Evolutionary conservation across 2,888 invertebrate genomes (phyloP), one percentile per base, ranked within the genome.

Genomic region (Tridacna gigas): DNA sequence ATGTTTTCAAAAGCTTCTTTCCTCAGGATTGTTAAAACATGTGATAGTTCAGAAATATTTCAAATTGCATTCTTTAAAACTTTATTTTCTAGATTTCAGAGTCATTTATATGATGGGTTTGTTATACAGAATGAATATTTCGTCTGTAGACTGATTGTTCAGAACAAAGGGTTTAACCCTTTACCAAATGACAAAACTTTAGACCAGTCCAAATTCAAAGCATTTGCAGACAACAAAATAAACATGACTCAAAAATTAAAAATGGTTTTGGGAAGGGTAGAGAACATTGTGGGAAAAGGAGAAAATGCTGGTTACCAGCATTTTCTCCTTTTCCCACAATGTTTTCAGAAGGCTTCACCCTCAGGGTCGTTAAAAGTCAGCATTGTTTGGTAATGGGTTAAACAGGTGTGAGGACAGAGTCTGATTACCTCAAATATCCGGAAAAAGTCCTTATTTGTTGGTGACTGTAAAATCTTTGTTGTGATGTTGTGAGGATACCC

Each of bases 391-490:
- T 15, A 56, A 56, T 5, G 56, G 56, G 56, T 56, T 56, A 56
- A 56, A 37, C 37, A 37, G 37, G 37, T 37, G 37, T 37, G 37
- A 37, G 37, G 37, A 15, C 5, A 5, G 11, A 1, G 9, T 20
- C 20, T 20, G 5, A 56, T 78, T 81, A 93, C 94, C 91, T 93
- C 93, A 92, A 92, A 93, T 48, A 94, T 91, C 63, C 88, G 90
- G 79, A 92, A 89, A 86, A 93, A 93, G 45, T 94, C 93, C 80
- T 92, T 93, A 13, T 88, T 89, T 25, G 91, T 89, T 45, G 94
- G 94, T n/a, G 92, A 90, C 48, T 89, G 90, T 15, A 94, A 80
- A 51, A 91, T 79, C 80, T 93, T 93, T 11, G 82, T 83, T 0
- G 92, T 91, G 9, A 94, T 90, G 45, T 91, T 89, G 79, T 92